A percentile compares a stretch with the other conserved stretches of the same genome.
These are phyloP conservation scores for Micronycteris hirsuta DNA, from an alignment of 2,113 vertebrate genomes.

Conservation along the genomic window DNA sequence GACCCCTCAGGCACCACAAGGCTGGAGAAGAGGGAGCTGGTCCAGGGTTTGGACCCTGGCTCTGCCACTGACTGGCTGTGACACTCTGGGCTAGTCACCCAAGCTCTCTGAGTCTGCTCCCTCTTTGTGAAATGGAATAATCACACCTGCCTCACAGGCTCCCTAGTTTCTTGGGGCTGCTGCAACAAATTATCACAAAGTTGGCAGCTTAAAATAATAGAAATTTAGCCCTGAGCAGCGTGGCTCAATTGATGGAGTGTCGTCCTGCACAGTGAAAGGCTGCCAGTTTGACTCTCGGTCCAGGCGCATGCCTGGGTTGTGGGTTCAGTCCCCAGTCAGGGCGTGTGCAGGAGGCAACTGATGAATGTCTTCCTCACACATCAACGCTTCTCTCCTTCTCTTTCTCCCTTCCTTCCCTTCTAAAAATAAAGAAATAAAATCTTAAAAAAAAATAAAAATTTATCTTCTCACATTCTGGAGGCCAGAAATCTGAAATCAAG, in stretches of 20 bases:
- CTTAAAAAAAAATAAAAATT: background rate
- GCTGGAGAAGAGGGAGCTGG: too few species aligned
- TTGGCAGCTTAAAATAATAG: background rate
- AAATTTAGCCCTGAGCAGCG: background rate
- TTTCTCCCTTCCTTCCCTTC: too few species aligned
- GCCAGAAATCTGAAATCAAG: background rate
- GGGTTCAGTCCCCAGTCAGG: too few species aligned
- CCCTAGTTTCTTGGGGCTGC: background rate
- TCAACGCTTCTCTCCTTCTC: too few species aligned
- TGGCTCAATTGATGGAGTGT: too few species aligned
- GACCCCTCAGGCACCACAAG: background rate
- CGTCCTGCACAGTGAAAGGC: too few species aligned
- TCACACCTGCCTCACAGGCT: too few species aligned
- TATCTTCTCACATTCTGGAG: background rate
- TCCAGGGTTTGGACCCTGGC: background rate
- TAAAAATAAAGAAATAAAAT: too few species aligned
- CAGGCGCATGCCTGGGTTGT: too few species aligned
- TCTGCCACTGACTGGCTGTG: background rate
- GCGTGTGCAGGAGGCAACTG: too few species aligned
- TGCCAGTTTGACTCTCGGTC: too few species aligned
- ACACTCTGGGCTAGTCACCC: background rate
- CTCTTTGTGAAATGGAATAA: background rate
- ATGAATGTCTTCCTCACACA: too few species aligned
- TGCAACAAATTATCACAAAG: background rate
- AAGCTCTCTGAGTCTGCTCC: background rate